Evolutionary conservation across 2,797 vertebrate genomes (phyloP), one percentile per base, ranked within the genome.

Genomic region (Oreonectes daqikongensis): DNA sequence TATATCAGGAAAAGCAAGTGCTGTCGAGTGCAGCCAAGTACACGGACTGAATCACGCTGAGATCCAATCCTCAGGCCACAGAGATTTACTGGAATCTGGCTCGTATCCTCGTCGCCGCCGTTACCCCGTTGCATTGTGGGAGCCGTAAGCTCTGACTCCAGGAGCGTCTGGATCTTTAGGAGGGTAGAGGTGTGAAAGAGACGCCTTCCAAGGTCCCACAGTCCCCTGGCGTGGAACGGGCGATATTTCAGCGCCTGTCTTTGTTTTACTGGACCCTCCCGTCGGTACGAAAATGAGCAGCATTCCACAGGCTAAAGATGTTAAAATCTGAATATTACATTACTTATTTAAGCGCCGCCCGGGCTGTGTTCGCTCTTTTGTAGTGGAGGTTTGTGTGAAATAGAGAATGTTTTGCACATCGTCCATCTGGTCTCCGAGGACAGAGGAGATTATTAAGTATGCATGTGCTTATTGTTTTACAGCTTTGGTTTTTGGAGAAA

Each of bases 331-430:
- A 80, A 70, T 73, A 78, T 69, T 30, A 46, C 46, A 70, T 79
- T 69, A 78, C 63, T 78, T 82, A 81, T 79, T 81, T 69, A 81
- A 50, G 59, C 22, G 72, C 69, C 44, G n/a, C 61, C 15, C 20
- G 20, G 46, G 60, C 42, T 65, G 40, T 28, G 30, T 46, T 32
- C 38, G 48, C 57, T 46, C 68, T 76, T 61, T 61, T 30, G 17
- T 70, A 32, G 61, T 50, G 40, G 55, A 17, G 26, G 32, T 79
- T 73, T 70, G 79, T 70, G 61, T 74, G 65, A 66, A 72, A 38
- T 30, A 1, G 20, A 14, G 15, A 48, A 26, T 74, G 26, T 69
- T 69, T 69, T 44, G 63, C 46, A 24, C 32, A 24, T 24, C n/a
- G 72, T 66, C 61, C 64, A 28, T 67, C 15, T 55, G 35, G 18